Evolutionary conservation across 2,797 vertebrate species (phyloP).

Genomic region (Clarias pachynema): DNA sequence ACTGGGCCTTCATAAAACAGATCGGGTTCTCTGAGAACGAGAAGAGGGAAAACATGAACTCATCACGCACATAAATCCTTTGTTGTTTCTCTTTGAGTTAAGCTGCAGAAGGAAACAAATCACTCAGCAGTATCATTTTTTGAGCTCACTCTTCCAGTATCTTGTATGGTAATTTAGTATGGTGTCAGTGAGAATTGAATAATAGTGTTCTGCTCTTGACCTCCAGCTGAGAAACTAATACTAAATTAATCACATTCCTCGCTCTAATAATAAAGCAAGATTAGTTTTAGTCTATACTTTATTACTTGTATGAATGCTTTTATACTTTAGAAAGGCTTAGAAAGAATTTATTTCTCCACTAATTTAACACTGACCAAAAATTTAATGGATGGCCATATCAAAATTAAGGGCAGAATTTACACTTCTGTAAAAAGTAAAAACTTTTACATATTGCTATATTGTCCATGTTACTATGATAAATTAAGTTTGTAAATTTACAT

Average conservation of each 20-base stretch:
- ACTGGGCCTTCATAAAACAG: conserved; percentile 67
- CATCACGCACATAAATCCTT: conserved; percentile 73
- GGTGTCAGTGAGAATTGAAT: conserved; percentile 17
- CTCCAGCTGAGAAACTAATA: conserved; percentile 45
- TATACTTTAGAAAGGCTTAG: neutral
- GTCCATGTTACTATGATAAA: neutral
- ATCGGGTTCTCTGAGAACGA: conserved; percentile 70
- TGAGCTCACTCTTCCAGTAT: conserved; percentile 62
- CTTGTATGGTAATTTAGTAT: conserved; percentile 39
- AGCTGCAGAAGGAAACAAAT: conserved; percentile 72
- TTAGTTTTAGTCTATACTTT: neutral
- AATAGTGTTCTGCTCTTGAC: conserved; percentile 54
- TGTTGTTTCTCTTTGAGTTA: conserved; percentile 70
- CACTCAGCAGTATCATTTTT: conserved; percentile 69
- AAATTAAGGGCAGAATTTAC: neutral
- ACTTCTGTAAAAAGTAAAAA: conserved; percentile 2
- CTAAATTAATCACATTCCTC: neutral
- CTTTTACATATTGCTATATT: neutral
- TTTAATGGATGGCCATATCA: neutral
- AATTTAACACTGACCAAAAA: neutral
- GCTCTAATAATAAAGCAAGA: neutral
- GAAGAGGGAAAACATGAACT: conserved; percentile 67
- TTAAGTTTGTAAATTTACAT: neutral
- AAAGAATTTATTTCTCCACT: neutral
- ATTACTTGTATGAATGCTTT: neutral